A percentile compares a stretch with the other conserved stretches of the same genome.
These are phyloP conservation scores for Acrobasis suavella DNA, from an alignment of 2,888 invertebrate species.

Conservation along the genomic window DNA sequence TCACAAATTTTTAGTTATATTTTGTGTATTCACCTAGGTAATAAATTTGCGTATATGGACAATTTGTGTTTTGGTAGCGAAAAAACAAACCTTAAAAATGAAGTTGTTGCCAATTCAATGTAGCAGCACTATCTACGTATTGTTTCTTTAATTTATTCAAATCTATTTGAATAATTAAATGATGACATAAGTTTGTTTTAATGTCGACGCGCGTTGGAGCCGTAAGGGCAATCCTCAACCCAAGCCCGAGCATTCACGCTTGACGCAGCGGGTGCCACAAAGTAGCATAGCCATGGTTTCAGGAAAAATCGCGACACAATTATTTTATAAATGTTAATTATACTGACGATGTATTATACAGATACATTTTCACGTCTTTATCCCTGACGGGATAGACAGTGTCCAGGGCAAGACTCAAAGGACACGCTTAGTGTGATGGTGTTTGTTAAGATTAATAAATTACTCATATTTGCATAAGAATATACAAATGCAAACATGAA, in stretches of 20 bases:
- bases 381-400: no score
- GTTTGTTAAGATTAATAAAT: not conserved
- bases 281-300: constrained; percentile 29
- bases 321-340: not conserved
- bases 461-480: constrained; percentile 12
- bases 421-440: no score
- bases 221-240: constrained; percentile 61
- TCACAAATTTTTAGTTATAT: not conserved
- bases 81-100: constrained; percentile 12
- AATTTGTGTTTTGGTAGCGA: not conserved
- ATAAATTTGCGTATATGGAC: not conserved
- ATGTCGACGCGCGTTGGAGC: constrained; percentile 29
- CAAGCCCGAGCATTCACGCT: constrained; percentile 82
- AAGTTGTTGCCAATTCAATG: constrained; percentile 16
- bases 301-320: constrained; percentile 7
- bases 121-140: constrained; percentile 10
- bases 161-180: constrained; percentile 4
- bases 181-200: not conserved
- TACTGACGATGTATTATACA: not conserved
- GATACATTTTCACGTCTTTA: no score
- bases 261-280: constrained; percentile 61
- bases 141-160: not conserved
- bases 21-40: not conserved
- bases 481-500: constrained; percentile 28
- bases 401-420: no score